These are phyloP conservation scores for Bombylius discolor DNA, from an alignment of 2,888 invertebrate species.

Conservation along the genomic window DNA sequence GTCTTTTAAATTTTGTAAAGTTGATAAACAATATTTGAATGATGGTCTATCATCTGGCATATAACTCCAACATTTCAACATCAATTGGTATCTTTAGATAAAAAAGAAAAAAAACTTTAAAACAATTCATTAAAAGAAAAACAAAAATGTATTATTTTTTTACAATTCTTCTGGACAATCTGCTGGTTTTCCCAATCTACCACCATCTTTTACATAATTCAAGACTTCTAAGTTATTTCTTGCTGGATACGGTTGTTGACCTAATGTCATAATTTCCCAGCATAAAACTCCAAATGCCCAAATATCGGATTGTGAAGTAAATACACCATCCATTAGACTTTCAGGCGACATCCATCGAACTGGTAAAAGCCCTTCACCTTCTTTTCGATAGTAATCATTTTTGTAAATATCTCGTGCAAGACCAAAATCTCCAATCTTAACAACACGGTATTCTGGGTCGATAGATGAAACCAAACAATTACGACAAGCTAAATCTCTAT, in stretches of 20 bases:
- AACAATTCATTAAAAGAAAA: neutral
- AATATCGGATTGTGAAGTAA: constrained; percentile 92
- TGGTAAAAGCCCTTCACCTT: constrained; percentile 78
- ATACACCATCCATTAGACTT: constrained; percentile 87
- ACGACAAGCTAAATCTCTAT: constrained; percentile 88
- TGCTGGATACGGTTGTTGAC: constrained; percentile 93
- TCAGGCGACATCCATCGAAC: constrained; percentile 99
- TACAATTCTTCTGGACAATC: constrained; percentile 74
- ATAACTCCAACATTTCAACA: constrained; percentile 81
- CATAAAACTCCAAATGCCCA: constrained; percentile 90
- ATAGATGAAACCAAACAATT: constrained; percentile 82
- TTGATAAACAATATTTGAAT: constrained; percentile 66
- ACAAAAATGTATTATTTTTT: constrained; percentile 25
- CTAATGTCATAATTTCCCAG: constrained; percentile 95
- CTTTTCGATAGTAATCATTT: constrained; percentile 94
- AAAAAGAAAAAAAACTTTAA: constrained; percentile 3
- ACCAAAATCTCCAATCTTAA: constrained; percentile 87
- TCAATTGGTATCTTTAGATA: constrained; percentile 59
- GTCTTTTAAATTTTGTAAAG: constrained; percentile 37
- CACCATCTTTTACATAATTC: constrained; percentile 77
- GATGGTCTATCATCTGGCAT: constrained; percentile 72
- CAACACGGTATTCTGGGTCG: constrained; percentile 46
- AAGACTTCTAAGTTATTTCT: constrained; percentile 85
- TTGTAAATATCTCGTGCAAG: constrained; percentile 93
- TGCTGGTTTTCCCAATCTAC: constrained; percentile 64